Percentiles rank a stretch among this genome's conserved stretches.
Evolutionary conservation across 2,888 invertebrate genomes (phyloP).

Genomic region (Prosapia bicincta): DNA sequence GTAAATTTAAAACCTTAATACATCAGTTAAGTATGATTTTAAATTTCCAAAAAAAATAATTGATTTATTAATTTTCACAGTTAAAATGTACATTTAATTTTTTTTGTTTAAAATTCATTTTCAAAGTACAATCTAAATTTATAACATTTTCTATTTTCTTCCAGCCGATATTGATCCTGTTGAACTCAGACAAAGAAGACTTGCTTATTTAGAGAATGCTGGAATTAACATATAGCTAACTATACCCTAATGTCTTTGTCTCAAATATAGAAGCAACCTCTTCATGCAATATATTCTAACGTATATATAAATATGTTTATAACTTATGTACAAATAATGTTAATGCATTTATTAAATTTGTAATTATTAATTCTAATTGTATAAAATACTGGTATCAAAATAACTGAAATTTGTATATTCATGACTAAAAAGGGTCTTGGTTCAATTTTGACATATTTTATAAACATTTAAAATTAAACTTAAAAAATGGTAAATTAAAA

Average conservation of each 20-base stretch:
- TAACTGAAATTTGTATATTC: background rate
- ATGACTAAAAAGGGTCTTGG: background rate
- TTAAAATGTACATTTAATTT: too few relatives aligned
- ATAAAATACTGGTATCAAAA: background rate
- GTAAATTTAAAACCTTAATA: too few relatives aligned
- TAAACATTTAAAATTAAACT: too few relatives aligned
- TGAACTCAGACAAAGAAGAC: slow-evolving; percentile 39
- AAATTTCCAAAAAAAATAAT: too few relatives aligned
- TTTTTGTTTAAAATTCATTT: background rate
- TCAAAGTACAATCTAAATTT: background rate
- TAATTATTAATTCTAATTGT: background rate
- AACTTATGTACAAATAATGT: background rate
- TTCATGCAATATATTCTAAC: background rate
- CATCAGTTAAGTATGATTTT: too few relatives aligned
- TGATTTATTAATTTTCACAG: too few relatives aligned
- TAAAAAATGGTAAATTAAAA: background rate
- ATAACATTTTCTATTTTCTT: slow-evolving; percentile 8
- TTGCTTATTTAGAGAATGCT: slow-evolving; percentile 38
- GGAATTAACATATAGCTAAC: slow-evolving; percentile 21
- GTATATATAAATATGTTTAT: background rate
- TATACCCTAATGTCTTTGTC: too few relatives aligned
- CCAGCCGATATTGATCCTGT: slow-evolving; percentile 35
- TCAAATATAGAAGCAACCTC: too few relatives aligned
- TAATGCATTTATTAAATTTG: background rate
- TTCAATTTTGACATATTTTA: background rate